Base-by-base conservation (phyloP, 1,140 invertebrate genomes). In the Glomeris maerens region DNA sequence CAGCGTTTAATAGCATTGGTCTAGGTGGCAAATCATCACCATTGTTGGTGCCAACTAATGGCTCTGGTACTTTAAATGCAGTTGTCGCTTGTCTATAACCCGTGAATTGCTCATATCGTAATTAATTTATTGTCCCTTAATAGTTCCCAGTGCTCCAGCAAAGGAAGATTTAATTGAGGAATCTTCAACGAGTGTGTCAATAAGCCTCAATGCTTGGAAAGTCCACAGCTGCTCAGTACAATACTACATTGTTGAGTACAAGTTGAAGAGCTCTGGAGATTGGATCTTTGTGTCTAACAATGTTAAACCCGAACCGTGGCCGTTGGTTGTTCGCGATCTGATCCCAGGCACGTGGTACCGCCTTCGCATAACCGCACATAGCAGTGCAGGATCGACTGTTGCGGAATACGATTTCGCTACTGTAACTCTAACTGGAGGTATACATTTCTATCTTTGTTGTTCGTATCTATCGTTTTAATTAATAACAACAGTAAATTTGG, bases 141-240 rank as follows among this genome's bases (percentile, higher is more conserved):
- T 21, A 50, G 49, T 50, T 44, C 49, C 49, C 25, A 4, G 7
- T 17, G 20, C 36, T 7, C 49, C 49, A n/a, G 7, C 40, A 3
- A 50, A 27, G 23, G 40, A 25, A 5, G 20, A 46, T 20, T 17
- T 50, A 2, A 45, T 50, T 2, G 49, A 50, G 25, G 40, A 44
- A 29, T 21, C 26, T 26, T 10, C 36, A 17, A 90, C 87, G 0
- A 84, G 82, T 46, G 84, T 88, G n/a, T 85, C 83, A 0, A 75
- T 91, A 26, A 85, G 86, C 75, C 65, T 93, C 27, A 82, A 83
- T 58, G 79, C 79, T 0, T 94, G 89, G 89, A 80, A 81, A 27
- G 84, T 88, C 58, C 84, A 84, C 2, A 85, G 84, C 1, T 94
- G 90, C 62, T 83, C 84, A 0, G 89, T 94, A 54, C 73, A 80